Evolutionary conservation across 2,888 invertebrate genomes (phyloP), one percentile per base, ranked within the genome.

Genomic region (Nomada fabriciana): DNA sequence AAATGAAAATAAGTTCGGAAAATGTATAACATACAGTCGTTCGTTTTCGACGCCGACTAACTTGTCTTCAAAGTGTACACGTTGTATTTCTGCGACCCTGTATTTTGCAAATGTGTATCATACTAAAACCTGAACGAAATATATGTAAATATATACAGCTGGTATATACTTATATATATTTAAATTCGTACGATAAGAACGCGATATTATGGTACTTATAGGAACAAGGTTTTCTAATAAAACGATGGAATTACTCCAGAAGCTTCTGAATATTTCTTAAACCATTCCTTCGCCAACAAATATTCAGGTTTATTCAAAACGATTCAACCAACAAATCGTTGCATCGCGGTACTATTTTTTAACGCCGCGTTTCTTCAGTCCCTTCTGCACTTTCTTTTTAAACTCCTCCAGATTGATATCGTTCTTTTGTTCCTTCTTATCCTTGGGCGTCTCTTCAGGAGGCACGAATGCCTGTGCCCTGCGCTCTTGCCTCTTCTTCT

Each of bases 381-480:
- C 95, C 91, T 96, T 97, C 84, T 96, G 95, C 86, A 98, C 95
- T 94, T 97, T 98, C 47, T 96, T 95, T 92, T 98, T 98, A 0
- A 98, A 94, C 64, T 95, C 95, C 55, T 96, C 95, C 42, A 98
- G 95, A 93, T 98, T 96, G 55, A 98, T 93, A 70, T 94, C 94
- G 70, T 93, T 93, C 73, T 94, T 93, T 63, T 90, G 84, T 63
- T 80, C 69, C 90, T 89, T 77, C 50, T 64, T 88, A 79, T 82
- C 91, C 7, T 87, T 86, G 0, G 91, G 83, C 59, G 89, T 92
- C 92, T 98, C 98, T 86, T 95, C 94, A 0, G 98, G 98, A 67
- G 98, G 97, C 86, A 98, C 94, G 92, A 97, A 98, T 80, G 97
- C 96, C 93, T 97, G 95, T 84, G 96, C 97, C 86, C 98, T 95